A percentile compares a stretch with the other conserved stretches of the same genome.
phyloP scores from a whole-genome alignment of 2,113 vertebrate genomes.

The Chionomys nivalis region DNA sequence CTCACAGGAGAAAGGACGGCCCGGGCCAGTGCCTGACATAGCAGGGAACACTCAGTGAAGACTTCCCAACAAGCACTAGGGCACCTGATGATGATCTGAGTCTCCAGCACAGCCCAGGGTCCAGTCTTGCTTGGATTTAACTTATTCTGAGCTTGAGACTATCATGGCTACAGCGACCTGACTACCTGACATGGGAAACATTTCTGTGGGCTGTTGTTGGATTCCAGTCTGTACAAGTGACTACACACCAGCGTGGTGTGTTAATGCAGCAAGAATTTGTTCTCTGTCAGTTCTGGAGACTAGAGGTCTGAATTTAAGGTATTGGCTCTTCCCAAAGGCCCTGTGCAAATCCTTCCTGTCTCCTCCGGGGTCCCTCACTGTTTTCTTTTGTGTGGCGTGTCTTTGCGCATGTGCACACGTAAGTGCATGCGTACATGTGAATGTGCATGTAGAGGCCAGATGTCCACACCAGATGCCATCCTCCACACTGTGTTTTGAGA shows the following conservation, averaged over 20 bases:
- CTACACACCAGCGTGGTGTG: not conserved
- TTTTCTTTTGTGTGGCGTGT: not conserved
- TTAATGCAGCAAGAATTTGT: not conserved
- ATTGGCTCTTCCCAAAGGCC: too few species aligned
- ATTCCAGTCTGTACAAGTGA: not conserved
- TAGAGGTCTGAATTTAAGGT: not conserved
- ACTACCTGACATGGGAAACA: not conserved
- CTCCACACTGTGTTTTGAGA: not conserved
- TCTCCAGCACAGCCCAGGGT: too few species aligned
- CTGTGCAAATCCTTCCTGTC: not conserved
- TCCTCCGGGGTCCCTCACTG: not conserved
- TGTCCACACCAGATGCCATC: not conserved
- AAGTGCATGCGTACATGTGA: too few species aligned
- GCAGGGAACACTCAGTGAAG: not conserved
- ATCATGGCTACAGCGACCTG: not conserved
- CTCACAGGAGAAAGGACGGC: not conserved
- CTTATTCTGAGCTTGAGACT: not conserved
- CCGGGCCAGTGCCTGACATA: not conserved
- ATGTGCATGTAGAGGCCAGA: not conserved
- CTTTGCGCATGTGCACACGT: not conserved
- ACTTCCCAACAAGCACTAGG: not conserved
- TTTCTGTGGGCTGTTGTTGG: not conserved
- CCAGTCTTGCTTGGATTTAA: not conserved
- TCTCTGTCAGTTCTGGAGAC: not conserved
- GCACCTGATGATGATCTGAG: not conserved